These are phyloP conservation scores for Atherinomorus stipes DNA, from an alignment of 2,113 vertebrate genomes.

Conservation along the genomic window DNA sequence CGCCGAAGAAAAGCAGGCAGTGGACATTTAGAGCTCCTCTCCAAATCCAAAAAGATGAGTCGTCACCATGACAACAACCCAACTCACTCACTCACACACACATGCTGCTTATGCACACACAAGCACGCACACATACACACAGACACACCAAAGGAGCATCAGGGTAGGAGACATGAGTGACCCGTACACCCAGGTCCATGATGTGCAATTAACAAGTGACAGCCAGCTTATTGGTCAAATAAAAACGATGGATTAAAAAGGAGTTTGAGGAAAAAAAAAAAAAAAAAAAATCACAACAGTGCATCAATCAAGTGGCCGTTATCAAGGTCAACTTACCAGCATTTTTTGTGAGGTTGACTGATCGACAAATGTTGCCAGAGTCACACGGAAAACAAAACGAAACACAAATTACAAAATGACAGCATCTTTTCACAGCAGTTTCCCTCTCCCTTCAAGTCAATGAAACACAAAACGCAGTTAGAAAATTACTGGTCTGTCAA, in stretches of 20 bases:
- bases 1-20: constrained; percentile 75
- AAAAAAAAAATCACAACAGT: constrained; percentile 76
- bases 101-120: constrained; percentile 8
- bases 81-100: constrained; percentile 40
- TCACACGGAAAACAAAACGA: constrained; percentile 85
- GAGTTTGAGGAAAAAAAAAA: constrained; percentile 26
- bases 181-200: constrained; percentile 76
- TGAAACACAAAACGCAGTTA: constrained; percentile 39
- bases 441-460: constrained; percentile 45
- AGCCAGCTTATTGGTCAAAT: constrained; percentile 80
- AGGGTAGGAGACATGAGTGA: constrained; percentile 75
- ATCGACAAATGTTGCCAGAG: constrained; percentile 86
- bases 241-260: constrained; percentile 72
- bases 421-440: constrained; percentile 74
- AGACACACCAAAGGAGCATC: constrained; percentile 61
- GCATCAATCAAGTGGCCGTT: constrained; percentile 83
- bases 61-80: constrained; percentile 61
- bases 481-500: constrained; percentile 17
- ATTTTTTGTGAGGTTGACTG: constrained; percentile 89
- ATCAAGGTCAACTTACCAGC: constrained; percentile 87
- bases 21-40: constrained; percentile 70
- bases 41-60: constrained; percentile 54
- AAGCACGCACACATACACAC: not conserved
- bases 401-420: constrained; percentile 85
- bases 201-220: constrained; percentile 82